Evolutionary conservation across 2,797 vertebrate species (phyloP).

Genomic region (Dryobates pubescens): DNA sequence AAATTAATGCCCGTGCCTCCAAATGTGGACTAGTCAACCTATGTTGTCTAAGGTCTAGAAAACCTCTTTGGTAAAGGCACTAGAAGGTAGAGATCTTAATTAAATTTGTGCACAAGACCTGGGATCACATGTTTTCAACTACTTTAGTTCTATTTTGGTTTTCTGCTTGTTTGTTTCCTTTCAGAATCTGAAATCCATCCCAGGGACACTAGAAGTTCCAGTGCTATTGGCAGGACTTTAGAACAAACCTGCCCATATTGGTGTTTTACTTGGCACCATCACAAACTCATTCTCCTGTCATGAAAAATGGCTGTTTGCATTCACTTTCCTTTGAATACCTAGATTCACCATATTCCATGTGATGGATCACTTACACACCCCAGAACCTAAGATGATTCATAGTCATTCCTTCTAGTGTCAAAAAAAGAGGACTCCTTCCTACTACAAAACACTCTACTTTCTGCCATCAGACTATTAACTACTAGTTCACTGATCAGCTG

Average conservation of each 20-base stretch:
- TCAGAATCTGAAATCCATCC: slow-evolving; percentile 31
- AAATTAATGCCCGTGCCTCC: slow-evolving; percentile 37
- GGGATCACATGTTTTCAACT: slow-evolving; percentile 11
- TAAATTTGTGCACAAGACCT: slow-evolving; percentile 40
- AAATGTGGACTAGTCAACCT: slow-evolving; percentile 27
- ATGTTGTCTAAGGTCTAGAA: slow-evolving; percentile 37
- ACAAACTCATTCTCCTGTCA: background rate
- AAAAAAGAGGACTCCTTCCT: background rate
- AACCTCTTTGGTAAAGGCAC: slow-evolving; percentile 42
- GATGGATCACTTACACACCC: background rate
- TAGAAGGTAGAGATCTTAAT: slow-evolving; percentile 65
- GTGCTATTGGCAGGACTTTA: background rate
- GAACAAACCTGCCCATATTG: background rate
- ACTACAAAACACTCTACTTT: background rate
- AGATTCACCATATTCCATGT: background rate
- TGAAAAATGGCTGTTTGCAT: background rate
- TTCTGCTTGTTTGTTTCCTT: background rate
- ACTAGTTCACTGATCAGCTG: background rate
- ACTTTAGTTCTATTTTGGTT: background rate
- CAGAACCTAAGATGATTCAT: background rate
- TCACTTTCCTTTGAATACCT: background rate
- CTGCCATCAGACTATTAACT: background rate
- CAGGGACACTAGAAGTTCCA: background rate
- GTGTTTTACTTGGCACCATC: background rate
- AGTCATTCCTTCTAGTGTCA: background rate